Conservation (phyloP, 2,888 invertebrate genomes). For the Leucophenga montana region DNA sequence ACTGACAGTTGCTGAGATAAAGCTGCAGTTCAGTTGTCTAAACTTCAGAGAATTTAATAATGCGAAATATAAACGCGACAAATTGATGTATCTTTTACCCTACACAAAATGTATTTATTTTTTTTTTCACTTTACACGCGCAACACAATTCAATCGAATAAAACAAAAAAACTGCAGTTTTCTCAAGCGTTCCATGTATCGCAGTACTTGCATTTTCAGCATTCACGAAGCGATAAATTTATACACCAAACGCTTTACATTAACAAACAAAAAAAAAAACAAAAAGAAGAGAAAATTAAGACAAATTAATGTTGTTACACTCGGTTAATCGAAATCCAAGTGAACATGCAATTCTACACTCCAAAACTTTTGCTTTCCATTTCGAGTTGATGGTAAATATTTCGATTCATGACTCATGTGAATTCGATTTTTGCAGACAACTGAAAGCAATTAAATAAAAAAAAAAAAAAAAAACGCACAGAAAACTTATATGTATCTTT, state of each 20-base stretch:
- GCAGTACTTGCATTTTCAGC: conserved; percentile 4
- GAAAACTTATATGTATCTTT: conserved; percentile 17
- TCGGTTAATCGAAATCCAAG: not conserved
- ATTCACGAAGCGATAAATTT: not conserved
- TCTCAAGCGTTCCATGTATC: not conserved
- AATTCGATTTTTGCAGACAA: not conserved
- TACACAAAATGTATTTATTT: no score
- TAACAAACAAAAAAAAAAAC: no score
- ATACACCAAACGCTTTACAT: conserved; percentile 5
- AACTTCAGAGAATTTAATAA: not conserved
- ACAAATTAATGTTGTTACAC: not conserved
- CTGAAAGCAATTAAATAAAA: not conserved
- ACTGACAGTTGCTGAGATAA: conserved; percentile 13
- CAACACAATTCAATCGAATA: no score
- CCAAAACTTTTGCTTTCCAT: not conserved
- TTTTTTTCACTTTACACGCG: no score
- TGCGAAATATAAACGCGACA: not conserved
- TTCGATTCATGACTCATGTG: not conserved
- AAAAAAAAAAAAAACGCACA: not conserved
- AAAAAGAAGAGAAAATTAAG: no score
- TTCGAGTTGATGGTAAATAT: no score
- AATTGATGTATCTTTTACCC: no score
- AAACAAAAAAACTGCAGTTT: not conserved
- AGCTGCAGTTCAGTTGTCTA: not conserved
- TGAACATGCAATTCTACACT: conserved; percentile 4